Percentiles rank a stretch among this genome's conserved stretches.
Conservation (phyloP, 2,888 invertebrate genomes). For the Tupiocoris notatus region DNA sequence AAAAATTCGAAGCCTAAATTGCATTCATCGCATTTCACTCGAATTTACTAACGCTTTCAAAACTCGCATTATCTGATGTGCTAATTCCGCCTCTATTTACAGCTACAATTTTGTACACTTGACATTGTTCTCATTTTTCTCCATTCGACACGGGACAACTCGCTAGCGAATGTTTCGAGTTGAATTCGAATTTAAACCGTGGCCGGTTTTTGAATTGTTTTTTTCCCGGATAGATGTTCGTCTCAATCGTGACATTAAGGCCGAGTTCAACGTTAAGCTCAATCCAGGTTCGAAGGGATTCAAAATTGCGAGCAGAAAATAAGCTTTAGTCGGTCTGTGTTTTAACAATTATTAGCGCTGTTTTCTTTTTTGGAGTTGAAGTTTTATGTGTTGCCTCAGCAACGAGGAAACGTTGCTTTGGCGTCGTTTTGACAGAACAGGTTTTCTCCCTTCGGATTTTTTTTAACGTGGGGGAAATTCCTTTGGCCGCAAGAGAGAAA, state of each 20-base stretch:
- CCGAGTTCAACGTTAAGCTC: slow-evolving; percentile 41
- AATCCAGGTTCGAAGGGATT: slow-evolving; percentile 38
- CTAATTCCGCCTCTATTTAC: too few species aligned
- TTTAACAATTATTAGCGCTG: slow-evolving; percentile 21
- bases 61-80: too few species aligned
- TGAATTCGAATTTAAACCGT: neutral
- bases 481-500: neutral
- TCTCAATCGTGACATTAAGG: slow-evolving; percentile 41
- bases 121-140: too few species aligned
- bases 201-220: neutral
- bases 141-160: too few species aligned
- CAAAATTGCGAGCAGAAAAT: slow-evolving; percentile 41
- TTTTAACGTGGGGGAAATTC: neutral
- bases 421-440: neutral
- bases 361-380: neutral
- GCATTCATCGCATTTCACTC: too few species aligned
- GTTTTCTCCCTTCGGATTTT: neutral
- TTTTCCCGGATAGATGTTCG: slow-evolving; percentile 26
- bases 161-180: neutral
- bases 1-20: too few species aligned
- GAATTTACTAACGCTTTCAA: too few species aligned
- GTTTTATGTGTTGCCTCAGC: neutral
- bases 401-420: neutral
- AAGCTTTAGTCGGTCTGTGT: slow-evolving; percentile 42
- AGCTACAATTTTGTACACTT: too few species aligned